Evolutionary conservation across 2,888 invertebrate species (phyloP).

Genomic region (Phasia obesa): DNA sequence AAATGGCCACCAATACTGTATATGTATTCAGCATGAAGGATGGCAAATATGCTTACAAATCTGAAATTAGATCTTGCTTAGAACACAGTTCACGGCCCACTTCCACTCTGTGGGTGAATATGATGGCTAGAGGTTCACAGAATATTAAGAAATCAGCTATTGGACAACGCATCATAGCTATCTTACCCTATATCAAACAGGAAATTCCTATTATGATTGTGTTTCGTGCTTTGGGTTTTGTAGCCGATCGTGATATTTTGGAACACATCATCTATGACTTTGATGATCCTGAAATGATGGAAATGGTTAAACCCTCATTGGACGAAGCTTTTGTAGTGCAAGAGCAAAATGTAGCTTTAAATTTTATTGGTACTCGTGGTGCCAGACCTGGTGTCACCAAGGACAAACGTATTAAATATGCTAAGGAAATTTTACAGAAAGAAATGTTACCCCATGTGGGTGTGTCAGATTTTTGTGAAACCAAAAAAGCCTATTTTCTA

Average conservation of each 20-base stretch:
- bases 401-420: conserved; percentile 99
- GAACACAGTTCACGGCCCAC: conserved; percentile 97
- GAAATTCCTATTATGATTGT: conserved; percentile 99
- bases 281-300: conserved; percentile 99
- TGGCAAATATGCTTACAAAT: conserved; percentile 99
- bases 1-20: conserved; percentile 99
- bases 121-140: conserved; percentile 99
- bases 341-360: conserved; percentile 99
- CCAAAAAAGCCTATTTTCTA: conserved; percentile 99
- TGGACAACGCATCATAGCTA: conserved; percentile 98
- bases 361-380: conserved; percentile 99
- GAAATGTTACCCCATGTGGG: conserved; percentile 99
- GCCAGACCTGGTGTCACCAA: conserved; percentile 99
- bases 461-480: conserved; percentile 99
- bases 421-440: conserved; percentile 99
- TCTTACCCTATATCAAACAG: conserved; percentile 99
- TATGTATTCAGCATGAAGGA: conserved; percentile 99
- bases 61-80: conserved; percentile 97
- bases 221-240: conserved; percentile 99
- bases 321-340: conserved; percentile 99
- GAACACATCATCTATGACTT: conserved; percentile 99
- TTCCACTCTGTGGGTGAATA: conserved; percentile 99
- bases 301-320: conserved; percentile 99
- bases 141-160: conserved; percentile 99
- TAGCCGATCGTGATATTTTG: conserved; percentile 98